A percentile compares a stretch with the other conserved stretches of the same genome.
These are phyloP conservation scores for Mesoclemmys tuberculata DNA, from an alignment of 2,113 vertebrate species.

Conservation along the genomic window DNA sequence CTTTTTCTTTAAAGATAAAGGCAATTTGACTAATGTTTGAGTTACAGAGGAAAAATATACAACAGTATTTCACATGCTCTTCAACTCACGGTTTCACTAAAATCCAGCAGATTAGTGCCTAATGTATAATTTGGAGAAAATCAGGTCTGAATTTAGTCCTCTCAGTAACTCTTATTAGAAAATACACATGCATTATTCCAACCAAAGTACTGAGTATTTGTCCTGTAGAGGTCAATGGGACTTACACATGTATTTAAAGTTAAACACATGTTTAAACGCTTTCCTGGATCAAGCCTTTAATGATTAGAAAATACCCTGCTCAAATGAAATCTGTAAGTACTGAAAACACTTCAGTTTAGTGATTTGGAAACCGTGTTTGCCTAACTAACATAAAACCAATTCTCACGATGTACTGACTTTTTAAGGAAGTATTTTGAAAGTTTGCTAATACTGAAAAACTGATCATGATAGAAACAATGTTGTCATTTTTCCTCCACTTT, in stretches of 20 bases:
- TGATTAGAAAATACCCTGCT: background rate
- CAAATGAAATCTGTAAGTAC: conserved; percentile 11
- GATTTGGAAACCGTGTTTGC: background rate
- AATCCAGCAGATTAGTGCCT: background rate
- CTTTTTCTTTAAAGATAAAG: background rate
- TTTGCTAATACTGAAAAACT: background rate
- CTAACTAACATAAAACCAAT: conserved; percentile 1
- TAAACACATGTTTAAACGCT: background rate
- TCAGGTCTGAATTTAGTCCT: too few species aligned
- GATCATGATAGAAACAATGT: background rate
- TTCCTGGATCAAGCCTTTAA: background rate
- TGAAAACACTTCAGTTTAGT: background rate
- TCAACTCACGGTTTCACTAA: background rate
- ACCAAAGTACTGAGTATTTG: background rate
- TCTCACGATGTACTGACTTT: background rate
- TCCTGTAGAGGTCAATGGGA: background rate
- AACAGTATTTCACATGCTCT: background rate
- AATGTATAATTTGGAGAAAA: background rate
- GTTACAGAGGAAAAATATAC: too few species aligned
- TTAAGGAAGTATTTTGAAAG: background rate
- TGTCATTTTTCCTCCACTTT: background rate
- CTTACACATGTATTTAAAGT: background rate
- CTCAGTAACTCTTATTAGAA: too few species aligned
- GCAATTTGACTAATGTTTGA: too few species aligned
- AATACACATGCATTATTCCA: too few species aligned